These are phyloP conservation scores for Nannospalax galili DNA, from an alignment of 2,113 vertebrate species.

Conservation along the genomic window DNA sequence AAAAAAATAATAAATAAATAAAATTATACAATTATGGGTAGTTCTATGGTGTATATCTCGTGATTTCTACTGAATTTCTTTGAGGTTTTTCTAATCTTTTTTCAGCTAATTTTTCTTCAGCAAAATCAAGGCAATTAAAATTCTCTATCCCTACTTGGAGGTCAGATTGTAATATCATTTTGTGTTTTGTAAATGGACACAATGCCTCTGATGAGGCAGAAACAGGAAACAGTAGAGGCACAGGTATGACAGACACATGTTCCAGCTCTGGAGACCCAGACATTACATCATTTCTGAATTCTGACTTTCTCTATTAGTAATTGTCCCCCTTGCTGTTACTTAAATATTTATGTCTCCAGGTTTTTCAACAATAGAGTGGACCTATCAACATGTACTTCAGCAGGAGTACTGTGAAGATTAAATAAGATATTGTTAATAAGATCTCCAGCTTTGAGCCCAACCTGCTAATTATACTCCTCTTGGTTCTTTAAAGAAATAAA, in stretches of 20 bases:
- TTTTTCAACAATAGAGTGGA: neutral
- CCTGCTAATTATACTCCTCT: neutral
- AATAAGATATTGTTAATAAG: slow-evolving; percentile 38
- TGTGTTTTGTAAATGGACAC: neutral
- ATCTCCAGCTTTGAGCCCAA: neutral
- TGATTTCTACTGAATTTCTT: neutral
- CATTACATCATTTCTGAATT: neutral
- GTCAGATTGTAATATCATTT: neutral
- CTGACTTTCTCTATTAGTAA: neutral
- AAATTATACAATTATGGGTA: neutral
- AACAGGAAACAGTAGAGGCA: neutral
- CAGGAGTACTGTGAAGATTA: neutral
- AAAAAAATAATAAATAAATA: neutral
- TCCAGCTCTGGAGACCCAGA: no score
- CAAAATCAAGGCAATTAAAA: neutral
- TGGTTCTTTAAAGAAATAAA: slow-evolving; percentile 1
- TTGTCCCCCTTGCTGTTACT: neutral
- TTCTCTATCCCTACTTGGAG: neutral
- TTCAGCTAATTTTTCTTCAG: neutral
- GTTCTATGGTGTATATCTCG: neutral
- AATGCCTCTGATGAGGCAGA: neutral
- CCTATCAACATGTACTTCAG: neutral
- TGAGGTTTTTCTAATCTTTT: neutral
- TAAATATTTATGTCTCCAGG: neutral
- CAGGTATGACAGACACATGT: fast-evolving